Evolutionary conservation across 2,888 invertebrate species (phyloP).

Genomic region (Gisinianus flammeolus): DNA sequence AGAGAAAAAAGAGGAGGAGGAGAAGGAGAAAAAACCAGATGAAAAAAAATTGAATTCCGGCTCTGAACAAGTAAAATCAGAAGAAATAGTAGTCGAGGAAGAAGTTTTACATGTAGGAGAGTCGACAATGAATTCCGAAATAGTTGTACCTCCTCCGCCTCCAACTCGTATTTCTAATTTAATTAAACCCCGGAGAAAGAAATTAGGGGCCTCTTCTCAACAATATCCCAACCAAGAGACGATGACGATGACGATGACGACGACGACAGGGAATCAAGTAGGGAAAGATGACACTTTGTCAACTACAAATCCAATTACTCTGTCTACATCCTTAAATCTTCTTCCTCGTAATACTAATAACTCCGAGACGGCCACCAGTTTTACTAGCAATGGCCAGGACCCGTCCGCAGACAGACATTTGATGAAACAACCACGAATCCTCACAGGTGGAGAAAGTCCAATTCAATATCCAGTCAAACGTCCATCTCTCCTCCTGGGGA

Average conservation of each 20-base stretch:
- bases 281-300: no score
- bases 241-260: background rate
- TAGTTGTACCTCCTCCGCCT: background rate
- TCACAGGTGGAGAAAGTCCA: background rate
- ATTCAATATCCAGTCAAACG: background rate
- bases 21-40: background rate
- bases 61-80: background rate
- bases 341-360: no score
- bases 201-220: no score
- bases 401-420: no score
- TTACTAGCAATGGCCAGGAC: no score
- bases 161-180: background rate
- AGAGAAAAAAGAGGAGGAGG: background rate
- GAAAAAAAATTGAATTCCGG: background rate
- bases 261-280: no score
- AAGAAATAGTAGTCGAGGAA: no score
- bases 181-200: background rate
- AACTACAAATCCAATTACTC: background rate
- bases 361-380: no score
- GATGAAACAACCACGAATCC: background rate
- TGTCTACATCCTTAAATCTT: background rate
- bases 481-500: background rate
- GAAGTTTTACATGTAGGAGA: background rate
- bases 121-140: background rate
- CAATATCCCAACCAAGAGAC: no score